Conservation (phyloP, 1,140 invertebrate species). For the Geopemphigus sp. region DNA sequence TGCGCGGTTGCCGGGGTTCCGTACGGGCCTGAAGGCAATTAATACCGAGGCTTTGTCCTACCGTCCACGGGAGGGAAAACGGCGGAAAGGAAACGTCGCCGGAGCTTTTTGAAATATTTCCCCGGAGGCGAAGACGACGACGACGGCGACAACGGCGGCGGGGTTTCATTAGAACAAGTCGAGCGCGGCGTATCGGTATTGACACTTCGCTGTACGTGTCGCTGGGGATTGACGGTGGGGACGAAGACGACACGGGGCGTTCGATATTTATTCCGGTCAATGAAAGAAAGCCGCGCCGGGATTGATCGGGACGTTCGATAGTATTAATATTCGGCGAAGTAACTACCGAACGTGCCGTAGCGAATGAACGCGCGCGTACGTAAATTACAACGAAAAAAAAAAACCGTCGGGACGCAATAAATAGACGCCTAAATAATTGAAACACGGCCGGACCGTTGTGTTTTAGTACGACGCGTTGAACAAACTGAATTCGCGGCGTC, state of each 20-base stretch:
- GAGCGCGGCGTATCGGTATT: slow-evolving; percentile 37
- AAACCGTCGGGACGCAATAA: too few species aligned
- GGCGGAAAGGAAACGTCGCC: slow-evolving; percentile 4
- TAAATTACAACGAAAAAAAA: too few species aligned
- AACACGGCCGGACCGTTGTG: too few species aligned
- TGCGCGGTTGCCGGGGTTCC: slow-evolving; percentile 15
- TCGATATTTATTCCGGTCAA: slow-evolving; percentile 1
- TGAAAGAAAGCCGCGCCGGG: too few species aligned
- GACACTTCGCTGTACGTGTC: slow-evolving; percentile 44
- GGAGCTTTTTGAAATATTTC: slow-evolving; percentile 39
- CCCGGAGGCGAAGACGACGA: slow-evolving; percentile 32
- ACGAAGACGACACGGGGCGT: neutral
- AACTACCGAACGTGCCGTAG: too few species aligned
- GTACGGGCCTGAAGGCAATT: slow-evolving; percentile 33
- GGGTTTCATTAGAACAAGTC: slow-evolving; percentile 45
- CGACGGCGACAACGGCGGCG: too few species aligned
- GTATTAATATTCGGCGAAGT: too few species aligned
- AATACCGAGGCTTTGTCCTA: slow-evolving; percentile 41
- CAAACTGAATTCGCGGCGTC: too few species aligned
- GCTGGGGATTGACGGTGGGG: neutral
- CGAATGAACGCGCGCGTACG: too few species aligned
- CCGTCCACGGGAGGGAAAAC: neutral
- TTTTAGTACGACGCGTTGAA: too few species aligned
- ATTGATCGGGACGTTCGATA: too few species aligned
- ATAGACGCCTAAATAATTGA: too few species aligned